A percentile compares a stretch with the other conserved stretches of the same genome.
Evolutionary conservation across 2,113 vertebrate genomes (phyloP).

Genomic region (Anthoscopus minutus): DNA sequence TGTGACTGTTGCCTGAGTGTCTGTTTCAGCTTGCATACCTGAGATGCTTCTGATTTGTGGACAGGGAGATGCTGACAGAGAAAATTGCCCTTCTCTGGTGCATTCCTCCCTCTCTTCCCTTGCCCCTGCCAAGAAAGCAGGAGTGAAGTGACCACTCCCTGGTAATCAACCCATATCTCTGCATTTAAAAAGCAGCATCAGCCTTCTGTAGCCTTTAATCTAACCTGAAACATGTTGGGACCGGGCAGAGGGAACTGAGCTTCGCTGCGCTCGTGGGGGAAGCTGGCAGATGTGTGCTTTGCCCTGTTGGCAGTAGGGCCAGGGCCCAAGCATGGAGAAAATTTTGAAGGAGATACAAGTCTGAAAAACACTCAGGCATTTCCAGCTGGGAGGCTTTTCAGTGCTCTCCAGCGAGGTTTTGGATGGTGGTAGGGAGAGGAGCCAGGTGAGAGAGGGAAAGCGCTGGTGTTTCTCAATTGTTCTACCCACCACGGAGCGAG

Average conservation of each 20-base stretch:
- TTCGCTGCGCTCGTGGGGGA: accelerated
- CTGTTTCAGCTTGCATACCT: neutral
- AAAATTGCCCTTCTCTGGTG: neutral
- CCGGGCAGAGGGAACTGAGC: neutral
- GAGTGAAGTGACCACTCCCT: neutral
- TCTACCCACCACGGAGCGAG: accelerated
- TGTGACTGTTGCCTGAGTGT: neutral
- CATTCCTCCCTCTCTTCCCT: neutral
- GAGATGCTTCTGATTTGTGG: neutral
- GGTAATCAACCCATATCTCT: neutral
- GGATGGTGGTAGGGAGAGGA: neutral
- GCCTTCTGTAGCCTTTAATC: neutral
- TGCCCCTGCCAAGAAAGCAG: neutral
- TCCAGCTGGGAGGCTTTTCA: neutral
- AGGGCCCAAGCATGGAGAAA: neutral
- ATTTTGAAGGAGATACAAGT: neutral
- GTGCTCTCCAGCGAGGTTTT: neutral
- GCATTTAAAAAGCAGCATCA: neutral
- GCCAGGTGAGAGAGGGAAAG: neutral
- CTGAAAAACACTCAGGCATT: neutral
- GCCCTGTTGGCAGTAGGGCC: neutral
- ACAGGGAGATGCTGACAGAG: neutral
- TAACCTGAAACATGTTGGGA: neutral
- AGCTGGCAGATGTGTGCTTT: neutral
- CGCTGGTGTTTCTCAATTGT: neutral